Conservation (phyloP, 2,113 vertebrate genomes). For the Xerus inauris region DNA sequence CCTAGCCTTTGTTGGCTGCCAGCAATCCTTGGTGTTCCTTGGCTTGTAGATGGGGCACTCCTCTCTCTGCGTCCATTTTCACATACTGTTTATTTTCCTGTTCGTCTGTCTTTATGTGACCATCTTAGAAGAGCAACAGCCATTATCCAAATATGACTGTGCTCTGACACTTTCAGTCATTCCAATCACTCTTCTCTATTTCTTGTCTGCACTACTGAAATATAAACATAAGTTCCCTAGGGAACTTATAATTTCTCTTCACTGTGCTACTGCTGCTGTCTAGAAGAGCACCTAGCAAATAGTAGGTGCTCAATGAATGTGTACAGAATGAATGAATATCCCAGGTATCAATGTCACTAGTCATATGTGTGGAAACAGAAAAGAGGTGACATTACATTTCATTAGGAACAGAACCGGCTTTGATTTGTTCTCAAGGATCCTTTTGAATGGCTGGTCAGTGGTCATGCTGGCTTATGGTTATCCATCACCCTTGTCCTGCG, state of each 20-base stretch:
- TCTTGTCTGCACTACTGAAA: neutral
- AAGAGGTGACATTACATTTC: neutral
- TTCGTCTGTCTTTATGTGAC: neutral
- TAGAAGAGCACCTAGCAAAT: neutral
- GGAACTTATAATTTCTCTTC: neutral
- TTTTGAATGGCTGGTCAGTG: neutral
- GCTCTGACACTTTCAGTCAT: neutral
- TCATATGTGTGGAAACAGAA: neutral
- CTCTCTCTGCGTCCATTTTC: neutral
- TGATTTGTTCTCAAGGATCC: neutral
- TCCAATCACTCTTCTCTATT: neutral
- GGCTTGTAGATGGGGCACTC: neutral
- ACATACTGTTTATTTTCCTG: neutral
- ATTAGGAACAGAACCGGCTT: neutral
- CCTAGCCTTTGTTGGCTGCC: neutral
- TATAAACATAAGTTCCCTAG: neutral
- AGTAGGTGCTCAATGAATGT: neutral
- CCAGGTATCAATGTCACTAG: neutral
- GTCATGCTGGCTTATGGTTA: neutral
- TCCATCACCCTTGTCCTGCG: neutral
- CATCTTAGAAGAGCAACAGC: neutral
- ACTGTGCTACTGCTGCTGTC: neutral
- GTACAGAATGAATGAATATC: neutral
- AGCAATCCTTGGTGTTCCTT: neutral
- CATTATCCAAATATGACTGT: neutral